Conservation (phyloP, 2,888 invertebrate genomes). For the Cinara cedri region DNA sequence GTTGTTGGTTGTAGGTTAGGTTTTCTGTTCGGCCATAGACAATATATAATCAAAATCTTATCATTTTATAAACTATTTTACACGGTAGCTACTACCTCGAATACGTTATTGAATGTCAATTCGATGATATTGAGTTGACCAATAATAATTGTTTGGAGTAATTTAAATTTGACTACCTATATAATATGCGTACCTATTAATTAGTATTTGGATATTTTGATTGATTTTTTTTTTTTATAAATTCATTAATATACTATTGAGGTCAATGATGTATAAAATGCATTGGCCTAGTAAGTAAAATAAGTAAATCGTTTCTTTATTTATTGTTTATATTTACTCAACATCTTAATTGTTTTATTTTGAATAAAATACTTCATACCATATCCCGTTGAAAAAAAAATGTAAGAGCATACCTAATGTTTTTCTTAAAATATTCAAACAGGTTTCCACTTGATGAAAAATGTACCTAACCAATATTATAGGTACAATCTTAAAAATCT, state of each 20-base stretch:
- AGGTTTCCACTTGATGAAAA: too few species aligned
- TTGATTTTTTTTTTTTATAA: not conserved
- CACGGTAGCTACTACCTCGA: not conserved
- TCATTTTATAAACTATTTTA: not conserved
- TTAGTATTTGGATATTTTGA: not conserved
- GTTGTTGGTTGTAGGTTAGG: slow-evolving; percentile 26
- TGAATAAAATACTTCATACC: too few species aligned
- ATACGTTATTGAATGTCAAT: slow-evolving; percentile 24
- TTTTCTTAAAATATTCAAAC: too few species aligned
- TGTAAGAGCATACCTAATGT: too few species aligned
- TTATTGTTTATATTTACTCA: not conserved
- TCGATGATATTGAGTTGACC: not conserved
- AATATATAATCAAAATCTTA: slow-evolving; percentile 39
- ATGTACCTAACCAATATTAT: too few species aligned
- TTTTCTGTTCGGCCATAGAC: slow-evolving; percentile 20
- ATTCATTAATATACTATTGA: not conserved
- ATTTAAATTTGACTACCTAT: not conserved
- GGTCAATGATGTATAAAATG: slow-evolving; percentile 15
- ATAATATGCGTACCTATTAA: not conserved
- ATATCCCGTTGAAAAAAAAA: too few species aligned
- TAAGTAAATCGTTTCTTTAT: not conserved
- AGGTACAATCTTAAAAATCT: too few species aligned
- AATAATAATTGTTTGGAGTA: not conserved
- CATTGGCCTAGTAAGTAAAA: not conserved
- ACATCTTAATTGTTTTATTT: too few species aligned